Percentiles rank a stretch among this genome's conserved stretches.
Evolutionary conservation across 2,797 vertebrate genomes (phyloP).

Genomic region (Tokudaia muenninki): DNA sequence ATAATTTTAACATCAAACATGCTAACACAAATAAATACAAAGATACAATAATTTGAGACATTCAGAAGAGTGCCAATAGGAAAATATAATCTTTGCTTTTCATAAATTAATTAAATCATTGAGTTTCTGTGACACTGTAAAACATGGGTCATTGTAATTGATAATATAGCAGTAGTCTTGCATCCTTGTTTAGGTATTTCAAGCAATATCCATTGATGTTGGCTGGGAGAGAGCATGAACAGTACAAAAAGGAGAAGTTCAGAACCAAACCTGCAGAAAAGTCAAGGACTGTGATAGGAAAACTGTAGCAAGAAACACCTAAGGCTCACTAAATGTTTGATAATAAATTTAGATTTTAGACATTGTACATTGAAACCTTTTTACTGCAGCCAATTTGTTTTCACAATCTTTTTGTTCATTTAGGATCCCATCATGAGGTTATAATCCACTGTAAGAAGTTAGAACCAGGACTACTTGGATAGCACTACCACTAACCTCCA

Average conservation of each 20-base stretch:
- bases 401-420: neutral
- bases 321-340: neutral
- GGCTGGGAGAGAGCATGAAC: too few species aligned
- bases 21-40: neutral
- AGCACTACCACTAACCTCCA: neutral
- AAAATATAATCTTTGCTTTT: neutral
- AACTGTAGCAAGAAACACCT: neutral
- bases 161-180: neutral
- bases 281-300: neutral
- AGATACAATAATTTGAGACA: neutral
- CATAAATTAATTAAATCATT: neutral
- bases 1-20: neutral
- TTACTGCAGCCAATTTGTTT: neutral
- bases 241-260: neutral
- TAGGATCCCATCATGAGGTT: neutral
- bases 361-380: neutral
- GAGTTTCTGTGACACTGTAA: neutral
- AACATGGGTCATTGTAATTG: neutral
- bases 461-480: neutral
- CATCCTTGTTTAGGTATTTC: neutral
- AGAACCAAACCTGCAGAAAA: neutral
- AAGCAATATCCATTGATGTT: neutral
- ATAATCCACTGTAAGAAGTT: neutral
- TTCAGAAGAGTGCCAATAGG: neutral
- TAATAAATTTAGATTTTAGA: too few species aligned